These are phyloP conservation scores for Argynnis bischoffii DNA, from an alignment of 2,888 invertebrate species.

Conservation along the genomic window DNA sequence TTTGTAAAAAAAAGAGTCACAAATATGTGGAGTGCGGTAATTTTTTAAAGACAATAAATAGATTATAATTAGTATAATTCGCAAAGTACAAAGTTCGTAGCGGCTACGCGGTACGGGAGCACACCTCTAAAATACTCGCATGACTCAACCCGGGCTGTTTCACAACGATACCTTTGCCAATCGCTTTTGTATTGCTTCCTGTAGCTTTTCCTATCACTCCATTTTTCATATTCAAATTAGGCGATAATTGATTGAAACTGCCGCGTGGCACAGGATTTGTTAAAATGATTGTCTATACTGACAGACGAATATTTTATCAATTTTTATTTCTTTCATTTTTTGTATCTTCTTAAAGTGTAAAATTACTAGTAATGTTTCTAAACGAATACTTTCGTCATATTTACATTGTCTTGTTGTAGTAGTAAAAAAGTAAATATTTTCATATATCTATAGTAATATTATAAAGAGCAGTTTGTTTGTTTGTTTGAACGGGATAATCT, in stretches of 20 bases:
- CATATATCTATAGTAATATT: no score
- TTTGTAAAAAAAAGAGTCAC: no score
- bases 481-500: no score
- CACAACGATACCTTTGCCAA: conserved; percentile 78
- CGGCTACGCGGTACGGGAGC: conserved; percentile 41
- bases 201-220: conserved; percentile 52
- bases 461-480: no score
- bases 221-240: conserved; percentile 26
- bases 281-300: not conserved
- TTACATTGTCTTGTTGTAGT: no score
- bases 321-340: not conserved
- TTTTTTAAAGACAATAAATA: conserved; percentile 23
- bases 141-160: conserved; percentile 73
- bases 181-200: conserved; percentile 78
- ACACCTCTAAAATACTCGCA: conserved; percentile 63
- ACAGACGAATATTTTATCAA: not conserved
- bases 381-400: no score
- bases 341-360: not conserved
- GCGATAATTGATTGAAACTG: conserved; percentile 25
- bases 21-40: no score
- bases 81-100: conserved; percentile 31
- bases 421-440: no score
- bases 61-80: conserved; percentile 28
- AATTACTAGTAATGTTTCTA: no score
- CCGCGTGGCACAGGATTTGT: conserved; percentile 12